Base-by-base conservation (phyloP, 2,888 invertebrate species). In the Agriotes lineatus region DNA sequence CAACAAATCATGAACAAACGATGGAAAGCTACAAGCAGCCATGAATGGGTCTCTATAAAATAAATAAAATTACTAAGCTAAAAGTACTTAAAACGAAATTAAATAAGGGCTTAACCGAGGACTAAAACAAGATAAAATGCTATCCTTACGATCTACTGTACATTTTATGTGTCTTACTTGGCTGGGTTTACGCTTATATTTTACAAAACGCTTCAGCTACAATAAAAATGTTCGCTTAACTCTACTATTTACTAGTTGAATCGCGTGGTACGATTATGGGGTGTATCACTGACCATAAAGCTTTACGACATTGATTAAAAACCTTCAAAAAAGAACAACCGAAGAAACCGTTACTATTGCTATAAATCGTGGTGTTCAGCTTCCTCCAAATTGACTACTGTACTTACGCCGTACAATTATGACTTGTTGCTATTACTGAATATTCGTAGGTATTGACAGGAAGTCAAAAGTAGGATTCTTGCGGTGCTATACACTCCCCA, bases 161-260 rank as follows among this genome's bases (percentile, higher is more conserved):
- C 68, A 68, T 12, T 39, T 56, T 62, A 54, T 54, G 56, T 42
- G 56, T 54, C 54, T 54, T 67, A 63, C 52, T 64, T 57, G 57
- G 57, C 44, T 63, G 42, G 52, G 58, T 52, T 68, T 57, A 50
- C 33, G 39, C 33, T 68, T 63, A 50, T 63, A 63, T 25, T 42
- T 39, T 58, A 63, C 61, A 63, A 67, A 67, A 67, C 52, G 59
- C 33, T 62, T 67, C 56, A 44, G 44, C 62, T 57, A 67, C 56
- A 60, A 67, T 67, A 65, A 65, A 50, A 65, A 57, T 19, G 57
- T 58, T 37, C 19, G 45, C 59, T 59, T 59, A 59, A 48, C 42
- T 67, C 48, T 57, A 68, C 35, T 39, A 39, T 57, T 44, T 20
- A 63, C 35, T 42, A 62, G 48, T 37, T 39, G 19, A 67, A 67